phyloP scores from a whole-genome alignment of 2,888 invertebrate genomes.

The Ophion costatus region DNA sequence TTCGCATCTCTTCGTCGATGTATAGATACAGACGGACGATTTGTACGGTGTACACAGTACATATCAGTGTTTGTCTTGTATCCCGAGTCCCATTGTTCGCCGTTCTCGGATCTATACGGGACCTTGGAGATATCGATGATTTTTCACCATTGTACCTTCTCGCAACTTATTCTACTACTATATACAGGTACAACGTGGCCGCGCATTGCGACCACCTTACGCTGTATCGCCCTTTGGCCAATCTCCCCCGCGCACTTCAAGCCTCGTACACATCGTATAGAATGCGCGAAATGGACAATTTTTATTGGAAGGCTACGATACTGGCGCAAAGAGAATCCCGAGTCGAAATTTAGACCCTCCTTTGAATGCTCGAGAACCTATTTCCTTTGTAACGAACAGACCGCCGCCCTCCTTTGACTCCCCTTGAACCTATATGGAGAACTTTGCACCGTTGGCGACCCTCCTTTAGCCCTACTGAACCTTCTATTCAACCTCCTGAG shows the following conservation, averaged over 20 bases:
- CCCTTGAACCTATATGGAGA: too few relatives aligned
- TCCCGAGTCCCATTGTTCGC: conserved; percentile 78
- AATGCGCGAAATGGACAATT: conserved; percentile 40
- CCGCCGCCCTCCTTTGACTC: too few relatives aligned
- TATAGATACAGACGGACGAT: conserved; percentile 69
- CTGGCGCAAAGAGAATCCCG: too few relatives aligned
- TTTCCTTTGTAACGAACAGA: too few relatives aligned
- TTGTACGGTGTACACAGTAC: background rate
- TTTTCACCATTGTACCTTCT: conserved; percentile 75
- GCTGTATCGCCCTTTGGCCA: conserved; percentile 75
- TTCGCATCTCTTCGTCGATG: conserved; percentile 51
- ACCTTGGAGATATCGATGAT: conserved; percentile 73
- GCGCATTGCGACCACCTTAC: conserved; percentile 76
- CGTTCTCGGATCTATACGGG: conserved; percentile 59
- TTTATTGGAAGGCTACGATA: too few relatives aligned
- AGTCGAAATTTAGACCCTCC: too few relatives aligned
- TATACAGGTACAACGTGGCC: conserved; percentile 70
- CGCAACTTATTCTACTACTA: conserved; percentile 45
- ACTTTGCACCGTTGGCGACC: too few relatives aligned
- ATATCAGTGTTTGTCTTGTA: conserved; percentile 36
- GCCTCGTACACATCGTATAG: conserved; percentile 70
- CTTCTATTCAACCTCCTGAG: too few relatives aligned
- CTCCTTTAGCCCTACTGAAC: too few relatives aligned
- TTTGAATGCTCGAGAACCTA: too few relatives aligned
- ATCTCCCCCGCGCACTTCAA: conserved; percentile 72